These are phyloP conservation scores for Mamestra configurata DNA, from an alignment of 1,140 invertebrate species.

Conservation along the genomic window DNA sequence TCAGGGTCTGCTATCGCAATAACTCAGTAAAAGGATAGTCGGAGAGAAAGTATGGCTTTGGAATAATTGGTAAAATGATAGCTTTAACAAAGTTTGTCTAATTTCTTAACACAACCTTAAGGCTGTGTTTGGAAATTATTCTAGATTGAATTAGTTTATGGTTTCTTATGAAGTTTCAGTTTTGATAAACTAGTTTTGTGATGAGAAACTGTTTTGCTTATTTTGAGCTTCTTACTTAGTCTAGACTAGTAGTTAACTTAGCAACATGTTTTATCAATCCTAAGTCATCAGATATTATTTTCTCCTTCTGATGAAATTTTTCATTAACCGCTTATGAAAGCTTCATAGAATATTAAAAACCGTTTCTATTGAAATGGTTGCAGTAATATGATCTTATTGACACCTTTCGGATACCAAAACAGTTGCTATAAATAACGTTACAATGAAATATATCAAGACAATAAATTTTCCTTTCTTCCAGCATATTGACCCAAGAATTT, in stretches of 20 bases:
- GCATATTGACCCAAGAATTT: not conserved
- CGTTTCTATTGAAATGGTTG: too few species aligned
- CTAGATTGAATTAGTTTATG: not conserved
- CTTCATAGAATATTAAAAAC: too few species aligned
- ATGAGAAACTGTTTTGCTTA: not conserved
- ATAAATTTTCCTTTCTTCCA: not conserved
- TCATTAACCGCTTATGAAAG: too few species aligned
- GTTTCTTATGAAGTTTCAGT: not conserved
- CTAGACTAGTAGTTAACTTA: too few species aligned
- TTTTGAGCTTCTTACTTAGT: not conserved
- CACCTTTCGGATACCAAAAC: not conserved
- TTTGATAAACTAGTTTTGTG: not conserved
- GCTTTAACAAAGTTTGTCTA: constrained; percentile 36
- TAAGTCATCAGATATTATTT: too few species aligned
- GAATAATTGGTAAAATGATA: constrained; percentile 57
- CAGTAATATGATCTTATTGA: too few species aligned
- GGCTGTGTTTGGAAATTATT: too few species aligned
- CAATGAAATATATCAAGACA: not conserved
- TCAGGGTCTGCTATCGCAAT: constrained; percentile 21
- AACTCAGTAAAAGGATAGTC: constrained; percentile 49
- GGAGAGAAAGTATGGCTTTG: constrained; percentile 32
- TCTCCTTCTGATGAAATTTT: too few species aligned
- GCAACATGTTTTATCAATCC: too few species aligned
- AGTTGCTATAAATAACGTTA: not conserved
- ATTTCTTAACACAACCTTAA: too few species aligned